Conservation (phyloP, 2,888 invertebrate genomes). For the Acleris emargana region DNA sequence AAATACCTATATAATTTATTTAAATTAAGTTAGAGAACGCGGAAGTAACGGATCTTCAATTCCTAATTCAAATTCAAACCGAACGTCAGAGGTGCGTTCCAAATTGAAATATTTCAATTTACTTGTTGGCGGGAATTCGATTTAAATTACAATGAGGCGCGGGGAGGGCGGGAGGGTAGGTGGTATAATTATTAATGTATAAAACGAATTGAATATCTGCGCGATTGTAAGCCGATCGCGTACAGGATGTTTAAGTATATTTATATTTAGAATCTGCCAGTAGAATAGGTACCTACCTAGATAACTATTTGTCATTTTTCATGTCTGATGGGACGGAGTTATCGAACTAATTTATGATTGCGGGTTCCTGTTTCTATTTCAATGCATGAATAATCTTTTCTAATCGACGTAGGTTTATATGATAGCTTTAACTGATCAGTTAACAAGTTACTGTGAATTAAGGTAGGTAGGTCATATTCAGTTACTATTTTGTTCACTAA, state of each 20-base stretch:
- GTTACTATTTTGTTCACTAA: too few species aligned
- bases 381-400: too few species aligned
- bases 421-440: too few species aligned
- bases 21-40: neutral
- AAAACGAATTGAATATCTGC: slow-evolving; percentile 64
- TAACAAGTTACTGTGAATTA: too few species aligned
- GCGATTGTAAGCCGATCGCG: slow-evolving; percentile 46
- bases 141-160: slow-evolving; percentile 80
- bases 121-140: slow-evolving; percentile 79
- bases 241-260: slow-evolving; percentile 19
- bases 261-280: neutral
- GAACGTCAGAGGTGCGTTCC: slow-evolving; percentile 45
- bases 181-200: slow-evolving; percentile 74
- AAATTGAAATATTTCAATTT: slow-evolving; percentile 83
- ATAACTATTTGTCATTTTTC: too few species aligned
- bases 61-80: slow-evolving; percentile 54
- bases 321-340: too few species aligned
- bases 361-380: too few species aligned
- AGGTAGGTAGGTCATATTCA: too few species aligned
- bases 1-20: too few species aligned
- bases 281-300: too few species aligned
- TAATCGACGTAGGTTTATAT: too few species aligned
- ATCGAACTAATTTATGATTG: too few species aligned
- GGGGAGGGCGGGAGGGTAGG: slow-evolving; percentile 42
- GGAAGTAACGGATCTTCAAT: slow-evolving; percentile 53